Evolutionary conservation across 2,888 invertebrate species (phyloP), one percentile per base, ranked within the genome.

Genomic region (Lampropteryx suffumata): DNA sequence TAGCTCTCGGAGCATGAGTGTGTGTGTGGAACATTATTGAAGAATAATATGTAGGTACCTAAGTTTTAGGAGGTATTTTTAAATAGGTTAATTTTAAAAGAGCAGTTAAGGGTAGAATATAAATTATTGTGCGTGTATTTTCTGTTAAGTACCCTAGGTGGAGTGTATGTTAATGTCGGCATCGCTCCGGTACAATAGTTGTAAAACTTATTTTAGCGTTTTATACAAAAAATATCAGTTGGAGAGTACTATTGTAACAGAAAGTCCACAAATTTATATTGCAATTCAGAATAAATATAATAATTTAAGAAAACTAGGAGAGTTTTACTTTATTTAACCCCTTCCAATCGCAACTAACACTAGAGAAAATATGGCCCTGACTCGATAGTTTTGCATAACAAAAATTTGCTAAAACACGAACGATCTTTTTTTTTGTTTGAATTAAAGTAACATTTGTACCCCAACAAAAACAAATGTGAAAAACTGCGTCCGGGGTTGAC

Each of bases 191-290:
- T 84, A 86, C 83, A 80, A 82, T 84, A 82, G 79, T 71, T 82
- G 76, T 84, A 76, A 72, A 80, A 78, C 78, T 82, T 82, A 84
- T 77, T 82, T 84, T 85, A 88, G 84, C 81, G 74, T 89, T 89
- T 89, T 87, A 87, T 88, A 87, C 86, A 82, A 84, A 76, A 71
- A 67, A 85, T 87, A 85, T 85, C 86, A 85, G 76, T 82, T 76
- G 70, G 80, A 84, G 81, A 86, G 79, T 84, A 87, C 85, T 87
- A 88, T 87, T 87, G 85, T 87, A 86, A 88, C 87, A 86, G 87
- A 82, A 89, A 88, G 89, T 90, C 88, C 90, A 89, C 88, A 88
- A 85, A 88, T 89, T 90, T 89, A 84, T 88, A 90, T 53, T 89
- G 88, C 87, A 87, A 86, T 85, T 83, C 81, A 87, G 72, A 88